These are phyloP conservation scores for Tillus elongatus DNA, from an alignment of 2,888 invertebrate genomes.

Conservation along the genomic window DNA sequence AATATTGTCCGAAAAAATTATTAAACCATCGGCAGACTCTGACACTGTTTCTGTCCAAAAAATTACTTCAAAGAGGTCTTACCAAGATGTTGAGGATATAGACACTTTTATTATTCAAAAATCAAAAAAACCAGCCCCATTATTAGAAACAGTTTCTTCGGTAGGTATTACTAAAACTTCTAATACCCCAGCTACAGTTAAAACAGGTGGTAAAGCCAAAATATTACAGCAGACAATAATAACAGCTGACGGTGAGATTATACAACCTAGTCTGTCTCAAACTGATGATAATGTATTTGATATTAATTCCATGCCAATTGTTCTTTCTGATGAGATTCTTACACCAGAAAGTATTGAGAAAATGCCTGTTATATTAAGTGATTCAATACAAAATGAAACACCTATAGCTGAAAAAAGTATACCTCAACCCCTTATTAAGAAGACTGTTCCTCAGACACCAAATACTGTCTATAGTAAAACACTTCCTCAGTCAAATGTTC, in stretches of 20 bases:
- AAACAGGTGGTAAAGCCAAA: slow-evolving; percentile 33
- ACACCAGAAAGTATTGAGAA: slow-evolving; percentile 60
- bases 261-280: slow-evolving; percentile 14
- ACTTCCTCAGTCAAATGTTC: background rate
- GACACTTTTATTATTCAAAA: slow-evolving; percentile 39
- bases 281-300: slow-evolving; percentile 50
- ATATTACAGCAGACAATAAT: slow-evolving; percentile 41
- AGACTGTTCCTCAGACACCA: too few relatives aligned
- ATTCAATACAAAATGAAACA: slow-evolving; percentile 12
- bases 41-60: slow-evolving; percentile 31
- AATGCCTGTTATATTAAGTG: slow-evolving; percentile 52
- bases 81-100: slow-evolving; percentile 38
- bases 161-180: slow-evolving; percentile 14
- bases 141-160: slow-evolving; percentile 7
- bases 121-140: slow-evolving; percentile 6
- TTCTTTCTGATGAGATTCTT: slow-evolving; percentile 60
- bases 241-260: slow-evolving; percentile 36
- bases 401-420: slow-evolving; percentile 6
- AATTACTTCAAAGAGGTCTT: slow-evolving; percentile 28
- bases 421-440: background rate
- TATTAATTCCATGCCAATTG: slow-evolving; percentile 69
- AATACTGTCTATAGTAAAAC: background rate
- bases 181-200: slow-evolving; percentile 11
- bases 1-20: slow-evolving; percentile 37
- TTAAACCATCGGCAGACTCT: slow-evolving; percentile 29